These are phyloP conservation scores for Cichladusa arquata DNA, from an alignment of 2,113 vertebrate genomes.

Conservation along the genomic window DNA sequence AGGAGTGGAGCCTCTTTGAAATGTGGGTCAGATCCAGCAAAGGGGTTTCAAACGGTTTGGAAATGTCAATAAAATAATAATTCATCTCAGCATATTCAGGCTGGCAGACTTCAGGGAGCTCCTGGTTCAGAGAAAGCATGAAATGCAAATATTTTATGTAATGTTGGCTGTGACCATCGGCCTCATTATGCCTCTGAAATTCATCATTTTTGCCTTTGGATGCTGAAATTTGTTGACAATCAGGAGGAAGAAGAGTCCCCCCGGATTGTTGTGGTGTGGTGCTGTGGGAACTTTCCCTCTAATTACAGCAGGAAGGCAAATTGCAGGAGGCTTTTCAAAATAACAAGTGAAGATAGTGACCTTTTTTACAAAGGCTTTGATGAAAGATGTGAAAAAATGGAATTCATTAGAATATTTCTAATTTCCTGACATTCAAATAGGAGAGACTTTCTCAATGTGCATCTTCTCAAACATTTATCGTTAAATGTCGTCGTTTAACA, in stretches of 20 bases:
- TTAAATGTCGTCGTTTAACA: slow-evolving; percentile 31
- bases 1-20: not conserved
- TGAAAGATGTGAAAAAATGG: slow-evolving; percentile 31
- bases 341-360: slow-evolving; percentile 14
- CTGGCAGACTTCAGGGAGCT: not conserved
- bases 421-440: slow-evolving; percentile 57
- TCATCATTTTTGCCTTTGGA: not conserved
- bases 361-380: slow-evolving; percentile 51
- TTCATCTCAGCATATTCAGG: not conserved
- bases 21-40: not conserved
- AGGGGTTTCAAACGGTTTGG: not conserved
- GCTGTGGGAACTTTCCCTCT: not conserved
- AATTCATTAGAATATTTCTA: slow-evolving; percentile 61
- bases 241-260: not conserved
- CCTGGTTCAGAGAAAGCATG: slow-evolving; percentile 17
- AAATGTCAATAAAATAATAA: not conserved
- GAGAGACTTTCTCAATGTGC: slow-evolving; percentile 8
- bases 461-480: not conserved
- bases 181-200: not conserved
- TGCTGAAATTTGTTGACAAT: slow-evolving; percentile 22
- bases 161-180: not conserved
- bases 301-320: slow-evolving; percentile 11
- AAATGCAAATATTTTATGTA: slow-evolving; percentile 2
- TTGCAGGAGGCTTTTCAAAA: slow-evolving; percentile 12
- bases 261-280: not conserved